Evolutionary conservation across 2,797 vertebrate genomes (phyloP), one percentile per base, ranked within the genome.

Genomic region (Merluccius polli): DNA sequence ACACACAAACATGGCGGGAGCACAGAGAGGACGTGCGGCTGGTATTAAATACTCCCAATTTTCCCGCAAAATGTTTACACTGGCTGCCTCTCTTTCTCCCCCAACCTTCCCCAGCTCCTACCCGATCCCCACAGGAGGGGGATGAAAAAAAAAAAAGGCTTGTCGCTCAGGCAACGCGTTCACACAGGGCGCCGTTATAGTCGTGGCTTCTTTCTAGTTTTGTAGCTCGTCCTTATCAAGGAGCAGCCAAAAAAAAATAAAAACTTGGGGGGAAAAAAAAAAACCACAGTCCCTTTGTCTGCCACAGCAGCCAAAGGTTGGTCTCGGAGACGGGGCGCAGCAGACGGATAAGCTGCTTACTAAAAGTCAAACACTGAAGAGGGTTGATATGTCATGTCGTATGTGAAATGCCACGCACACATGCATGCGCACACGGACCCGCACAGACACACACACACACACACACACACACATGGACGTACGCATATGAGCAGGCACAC

Each of bases 321-420:
- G 83, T 81, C 87, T 83, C 85, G 73, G 84, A 89, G 88, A 89
- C 87, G 84, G 71, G 78, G 80, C 83, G 74, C 80, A 74, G 35
- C 87, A 88, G 89, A 92, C 86, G 86, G 90, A 84, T 88, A 90
- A 92, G 89, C 91, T 86, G 91, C 90, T 93, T 93, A 91, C 81
- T 78, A 84, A 41, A 90, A 91, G 87, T 92, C 91, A 91, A 92
- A 92, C 82, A 87, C 81, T n/a, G 74, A 86, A 84, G 82, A 90
- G 85, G 77, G 84, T 88, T 90, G 83, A 79, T 78, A 71, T 84
- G 90, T 88, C 89, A 86, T 83, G 81, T 88, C 82, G 84, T 79
- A 87, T 81, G 82, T 88, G 85, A 85, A 91, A 90, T 81, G 79
- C 78, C 85, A 81, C 79, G 80, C 75, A 77, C 68, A 71, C n/a